Base-by-base conservation (phyloP, 2,113 vertebrate genomes). In the Rhinogobius similis region DNA sequence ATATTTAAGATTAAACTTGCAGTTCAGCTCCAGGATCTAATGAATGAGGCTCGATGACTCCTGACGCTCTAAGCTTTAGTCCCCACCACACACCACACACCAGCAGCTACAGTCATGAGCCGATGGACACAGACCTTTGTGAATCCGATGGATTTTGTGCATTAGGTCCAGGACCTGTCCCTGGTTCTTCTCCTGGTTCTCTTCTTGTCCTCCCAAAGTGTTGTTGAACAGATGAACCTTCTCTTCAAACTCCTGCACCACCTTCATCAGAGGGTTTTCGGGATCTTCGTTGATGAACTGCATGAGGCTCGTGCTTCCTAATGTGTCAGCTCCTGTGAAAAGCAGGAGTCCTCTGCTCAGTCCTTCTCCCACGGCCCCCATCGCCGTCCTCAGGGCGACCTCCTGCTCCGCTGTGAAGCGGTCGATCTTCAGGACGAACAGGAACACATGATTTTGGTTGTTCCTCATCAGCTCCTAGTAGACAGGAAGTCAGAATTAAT, bases 381-480 rank as follows among this genome's bases (percentile, higher is more conserved):
- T 14, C 18, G 27, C 8, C 6, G 58, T 10, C 29, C 14, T 38
- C 29, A 61, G 26, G 14, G 56, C 56, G 1, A 18, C 1, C 1
- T 59, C 7, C 11, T 59, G 56, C 18, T 59, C 56, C 13, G 20
- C 14, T 14, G 56, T 59, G 56, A 59, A 59, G 16, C 56, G 56
- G 7, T 27, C 24, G 1, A 18, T 59, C 27, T n/a, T 59, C 3
- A 76, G 5, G 13, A 76, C 43, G 27, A 76, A 20, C 53, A 76
- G 74, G 27, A 76, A 70, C 14, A 70, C 12, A 32, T 14, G 10
- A 12, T 27, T 52, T 8, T 11, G 6, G 27, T 21, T 12, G 11
- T 14, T 27, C 29, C 10, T 0, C 43, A 23, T 62, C 5, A 32
- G 7, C 0, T 50, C 9, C 4, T 32, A 9, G 10, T 10, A 53